Conservation (phyloP, 2,888 invertebrate genomes). For the Melolontha melolontha region DNA sequence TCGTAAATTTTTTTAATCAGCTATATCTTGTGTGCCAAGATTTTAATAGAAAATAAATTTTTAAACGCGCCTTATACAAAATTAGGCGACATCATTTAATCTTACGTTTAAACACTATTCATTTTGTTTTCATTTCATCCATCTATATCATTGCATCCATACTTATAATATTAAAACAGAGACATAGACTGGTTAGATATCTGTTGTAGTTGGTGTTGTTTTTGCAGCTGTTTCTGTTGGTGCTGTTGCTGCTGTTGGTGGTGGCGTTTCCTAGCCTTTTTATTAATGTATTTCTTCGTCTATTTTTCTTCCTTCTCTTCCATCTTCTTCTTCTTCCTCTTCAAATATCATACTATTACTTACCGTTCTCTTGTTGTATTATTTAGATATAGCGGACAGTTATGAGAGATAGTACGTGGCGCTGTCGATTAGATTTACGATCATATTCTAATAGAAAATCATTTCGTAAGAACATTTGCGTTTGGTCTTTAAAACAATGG, state of each 20-base stretch:
- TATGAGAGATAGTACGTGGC: constrained; percentile 2
- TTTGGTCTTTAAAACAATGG: constrained; percentile 28
- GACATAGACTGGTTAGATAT: too few relatives aligned
- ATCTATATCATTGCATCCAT: background rate
- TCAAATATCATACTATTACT: background rate
- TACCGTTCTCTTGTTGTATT: background rate
- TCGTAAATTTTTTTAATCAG: too few relatives aligned
- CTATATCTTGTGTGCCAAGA: too few relatives aligned
- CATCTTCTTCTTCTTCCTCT: background rate
- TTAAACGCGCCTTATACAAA: too few relatives aligned
- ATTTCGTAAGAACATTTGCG: constrained; percentile 23
- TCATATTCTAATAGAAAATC: constrained; percentile 18
- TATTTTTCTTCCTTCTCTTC: background rate
- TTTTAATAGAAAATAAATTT: too few relatives aligned
- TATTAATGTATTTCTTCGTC: too few relatives aligned
- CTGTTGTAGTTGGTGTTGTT: too few relatives aligned
- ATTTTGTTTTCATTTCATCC: too few relatives aligned
- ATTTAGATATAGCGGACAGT: background rate
- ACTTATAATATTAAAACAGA: too few relatives aligned
- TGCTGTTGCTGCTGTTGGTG: background rate
- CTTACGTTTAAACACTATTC: too few relatives aligned
- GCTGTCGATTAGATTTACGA: constrained; percentile 29
- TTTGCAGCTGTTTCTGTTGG: background rate
- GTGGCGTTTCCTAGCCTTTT: too few relatives aligned
- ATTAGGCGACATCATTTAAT: too few relatives aligned